Evolutionary conservation across 2,888 invertebrate genomes (phyloP).

Genomic region (Phymatocera aterrima): DNA sequence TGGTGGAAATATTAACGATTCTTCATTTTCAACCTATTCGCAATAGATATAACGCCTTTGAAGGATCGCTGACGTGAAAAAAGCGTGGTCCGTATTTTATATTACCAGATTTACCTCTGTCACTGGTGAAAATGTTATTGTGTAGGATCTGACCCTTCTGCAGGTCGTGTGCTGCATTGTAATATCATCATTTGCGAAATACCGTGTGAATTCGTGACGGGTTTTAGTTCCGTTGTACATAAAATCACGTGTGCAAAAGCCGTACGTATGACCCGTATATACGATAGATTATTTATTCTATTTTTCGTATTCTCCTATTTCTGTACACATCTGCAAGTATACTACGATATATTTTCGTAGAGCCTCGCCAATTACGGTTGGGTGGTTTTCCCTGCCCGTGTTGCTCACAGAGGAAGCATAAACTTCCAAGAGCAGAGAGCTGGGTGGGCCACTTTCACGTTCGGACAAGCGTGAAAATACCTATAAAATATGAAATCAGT

Average conservation of each 20-base stretch:
- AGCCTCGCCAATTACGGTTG: not conserved
- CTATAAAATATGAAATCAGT: conserved; percentile 27
- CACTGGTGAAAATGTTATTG: not conserved
- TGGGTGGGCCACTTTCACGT: conserved; percentile 35
- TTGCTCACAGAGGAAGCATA: not conserved
- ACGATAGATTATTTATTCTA: not conserved
- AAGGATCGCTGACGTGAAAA: too few species aligned
- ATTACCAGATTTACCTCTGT: not conserved
- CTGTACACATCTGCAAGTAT: too few species aligned
- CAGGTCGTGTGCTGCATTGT: not conserved
- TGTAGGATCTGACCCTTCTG: not conserved
- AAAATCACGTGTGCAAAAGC: not conserved
- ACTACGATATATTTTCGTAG: not conserved
- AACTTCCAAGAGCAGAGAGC: conserved; percentile 29
- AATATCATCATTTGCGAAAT: not conserved
- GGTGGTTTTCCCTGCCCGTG: not conserved
- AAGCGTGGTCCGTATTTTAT: too few species aligned
- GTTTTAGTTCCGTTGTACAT: not conserved
- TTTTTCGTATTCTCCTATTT: not conserved
- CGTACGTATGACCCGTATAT: too few species aligned
- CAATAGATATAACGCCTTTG: too few species aligned
- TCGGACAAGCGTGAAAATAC: conserved; percentile 37
- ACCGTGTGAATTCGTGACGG: not conserved
- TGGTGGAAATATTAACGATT: too few species aligned
- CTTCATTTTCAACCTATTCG: too few species aligned